phyloP scores from a whole-genome alignment of 2,113 vertebrate genomes.

The Rhinichthys klamathensis region DNA sequence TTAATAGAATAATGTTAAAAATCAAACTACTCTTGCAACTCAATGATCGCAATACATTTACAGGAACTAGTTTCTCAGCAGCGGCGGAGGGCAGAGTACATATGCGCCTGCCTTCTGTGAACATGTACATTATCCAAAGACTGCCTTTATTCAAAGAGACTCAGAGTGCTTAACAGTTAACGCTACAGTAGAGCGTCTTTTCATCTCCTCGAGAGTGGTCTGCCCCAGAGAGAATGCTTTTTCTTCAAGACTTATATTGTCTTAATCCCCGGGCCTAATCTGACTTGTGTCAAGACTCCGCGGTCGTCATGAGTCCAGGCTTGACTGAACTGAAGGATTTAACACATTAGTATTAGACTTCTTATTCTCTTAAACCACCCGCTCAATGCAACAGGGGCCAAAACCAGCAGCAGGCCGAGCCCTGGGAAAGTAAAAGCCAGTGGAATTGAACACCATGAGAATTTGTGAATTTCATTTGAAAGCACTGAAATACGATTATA shows the following conservation, averaged over 20 bases:
- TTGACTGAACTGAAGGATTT: conserved; percentile 45
- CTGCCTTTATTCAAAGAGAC: conserved; percentile 21
- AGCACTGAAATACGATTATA: conserved; percentile 46
- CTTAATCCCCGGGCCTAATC: conserved; percentile 46
- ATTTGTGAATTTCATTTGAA: conserved; percentile 24
- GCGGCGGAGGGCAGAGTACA: not conserved
- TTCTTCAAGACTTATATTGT: conserved; percentile 23
- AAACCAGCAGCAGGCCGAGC: not conserved
- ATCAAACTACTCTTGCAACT: too few relatives aligned
- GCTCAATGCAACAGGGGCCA: not conserved
- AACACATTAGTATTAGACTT: conserved; percentile 24
- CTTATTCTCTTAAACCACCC: not conserved
- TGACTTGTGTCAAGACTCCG: conserved; percentile 15
- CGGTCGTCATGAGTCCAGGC: conserved; percentile 6
- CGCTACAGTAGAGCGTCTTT: conserved; percentile 20
- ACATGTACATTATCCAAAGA: not conserved
- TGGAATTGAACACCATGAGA: not conserved
- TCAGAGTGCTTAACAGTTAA: not conserved
- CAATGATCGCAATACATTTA: too few relatives aligned
- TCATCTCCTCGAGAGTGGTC: not conserved
- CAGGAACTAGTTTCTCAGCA: too few relatives aligned
- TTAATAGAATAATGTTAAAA: too few relatives aligned
- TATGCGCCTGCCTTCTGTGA: not conserved
- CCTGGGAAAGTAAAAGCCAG: not conserved
- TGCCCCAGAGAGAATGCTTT: conserved; percentile 9